Conservation (phyloP, 2,113 vertebrate species). For the Brienomyrus brachyistius region DNA sequence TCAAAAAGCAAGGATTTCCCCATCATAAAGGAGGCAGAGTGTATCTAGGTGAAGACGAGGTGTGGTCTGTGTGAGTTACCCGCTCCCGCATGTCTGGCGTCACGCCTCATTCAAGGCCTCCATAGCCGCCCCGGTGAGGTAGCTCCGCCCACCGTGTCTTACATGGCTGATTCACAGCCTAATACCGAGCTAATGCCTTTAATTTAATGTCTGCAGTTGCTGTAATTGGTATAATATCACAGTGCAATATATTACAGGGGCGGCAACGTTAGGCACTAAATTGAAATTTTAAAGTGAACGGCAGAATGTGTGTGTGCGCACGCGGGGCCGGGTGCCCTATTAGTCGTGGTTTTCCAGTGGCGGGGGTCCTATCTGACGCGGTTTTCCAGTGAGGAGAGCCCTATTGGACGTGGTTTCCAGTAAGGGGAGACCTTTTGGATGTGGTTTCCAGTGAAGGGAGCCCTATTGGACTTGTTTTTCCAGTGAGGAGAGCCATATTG, state of each 20-base stretch:
- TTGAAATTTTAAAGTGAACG: conserved; percentile 91
- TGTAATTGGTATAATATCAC: conserved; percentile 83
- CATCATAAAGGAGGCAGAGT: not conserved
- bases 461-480: too few species aligned
- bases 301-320: conserved; percentile 69
- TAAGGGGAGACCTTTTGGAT: too few species aligned
- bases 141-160: conserved; percentile 43
- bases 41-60: not conserved
- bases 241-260: conserved; percentile 76
- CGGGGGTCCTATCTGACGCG: conserved; percentile 56
- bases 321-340: conserved; percentile 82
- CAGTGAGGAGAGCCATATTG: too few species aligned
- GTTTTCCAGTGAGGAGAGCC: conserved; percentile 65
- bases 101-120: not conserved
- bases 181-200: conserved; percentile 79
- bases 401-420: too few species aligned
- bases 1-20: not conserved
- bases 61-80: not conserved
- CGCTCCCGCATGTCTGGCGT: not conserved
- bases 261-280: conserved; percentile 84
- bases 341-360: conserved; percentile 89
- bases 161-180: conserved; percentile 68
- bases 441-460: conserved; percentile 23
- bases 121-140: not conserved
- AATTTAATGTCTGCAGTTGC: conserved; percentile 76